Percentiles rank a stretch among this genome's conserved stretches.
These are phyloP conservation scores for Oceanites oceanicus DNA, from an alignment of 2,113 vertebrate genomes.

Conservation along the genomic window DNA sequence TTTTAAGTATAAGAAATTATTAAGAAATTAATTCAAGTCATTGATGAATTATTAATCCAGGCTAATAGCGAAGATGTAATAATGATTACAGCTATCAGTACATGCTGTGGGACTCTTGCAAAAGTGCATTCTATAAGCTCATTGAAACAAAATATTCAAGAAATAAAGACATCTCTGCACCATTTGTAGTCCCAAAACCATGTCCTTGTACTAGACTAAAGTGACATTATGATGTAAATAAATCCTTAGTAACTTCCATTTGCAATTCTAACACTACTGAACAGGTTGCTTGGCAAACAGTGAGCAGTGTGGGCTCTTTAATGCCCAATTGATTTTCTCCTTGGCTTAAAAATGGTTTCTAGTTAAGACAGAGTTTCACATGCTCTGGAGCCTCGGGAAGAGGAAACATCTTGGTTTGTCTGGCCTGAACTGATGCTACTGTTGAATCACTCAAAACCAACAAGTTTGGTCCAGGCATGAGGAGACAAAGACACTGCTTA, in stretches of 20 bases:
- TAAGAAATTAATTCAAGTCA: neutral
- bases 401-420: neutral
- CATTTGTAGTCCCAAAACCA: neutral
- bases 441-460: neutral
- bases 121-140: neutral
- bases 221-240: neutral
- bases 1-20: neutral
- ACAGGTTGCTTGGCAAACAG: neutral
- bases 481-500: neutral
- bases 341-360: neutral
- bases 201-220: neutral
- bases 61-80: neutral
- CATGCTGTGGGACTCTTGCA: neutral
- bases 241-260: neutral
- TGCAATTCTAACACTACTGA: neutral
- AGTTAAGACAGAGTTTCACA: neutral
- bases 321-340: neutral
- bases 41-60: conserved; percentile 36
- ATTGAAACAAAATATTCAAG: neutral
- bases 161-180: neutral
- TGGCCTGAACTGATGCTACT: neutral
- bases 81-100: neutral
- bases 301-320: neutral
- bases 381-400: neutral
- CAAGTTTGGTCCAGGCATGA: neutral